These are phyloP conservation scores for Strix aluco DNA, from an alignment of 2,113 vertebrate species.

Conservation along the genomic window DNA sequence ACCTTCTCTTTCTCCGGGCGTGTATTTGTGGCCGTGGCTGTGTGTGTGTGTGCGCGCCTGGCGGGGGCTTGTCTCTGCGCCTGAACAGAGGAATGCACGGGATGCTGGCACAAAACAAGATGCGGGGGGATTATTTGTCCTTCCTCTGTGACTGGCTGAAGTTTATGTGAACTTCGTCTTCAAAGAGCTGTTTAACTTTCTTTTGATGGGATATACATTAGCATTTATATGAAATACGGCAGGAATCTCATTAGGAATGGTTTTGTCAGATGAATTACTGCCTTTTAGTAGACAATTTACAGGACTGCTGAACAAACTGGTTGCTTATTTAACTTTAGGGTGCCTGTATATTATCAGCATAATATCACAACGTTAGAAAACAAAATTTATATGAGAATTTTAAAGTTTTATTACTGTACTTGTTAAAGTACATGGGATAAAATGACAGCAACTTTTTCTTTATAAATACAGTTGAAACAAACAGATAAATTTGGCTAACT, in stretches of 20 bases:
- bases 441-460: background rate
- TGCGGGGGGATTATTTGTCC: background rate
- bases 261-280: background rate
- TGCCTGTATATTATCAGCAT: background rate
- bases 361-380: background rate
- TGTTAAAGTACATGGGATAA: background rate
- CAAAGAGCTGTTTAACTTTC: constrained; percentile 44
- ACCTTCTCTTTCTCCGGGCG: rapidly evolving
- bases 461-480: background rate
- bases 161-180: constrained; percentile 63
- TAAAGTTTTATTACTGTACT: background rate
- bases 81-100: rapidly evolving
- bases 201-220: background rate
- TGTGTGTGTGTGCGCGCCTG: background rate
- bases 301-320: background rate
- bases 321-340: background rate
- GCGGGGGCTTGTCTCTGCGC: background rate
- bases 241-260: background rate
- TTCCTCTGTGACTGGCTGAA: background rate
- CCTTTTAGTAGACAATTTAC: background rate
- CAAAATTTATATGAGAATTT: background rate
- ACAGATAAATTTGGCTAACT: background rate
- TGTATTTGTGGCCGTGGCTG: background rate
- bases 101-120: background rate
- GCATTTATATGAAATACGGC: background rate